These are phyloP conservation scores for Tapera naevia DNA, from an alignment of 2,797 vertebrate species.

Conservation along the genomic window DNA sequence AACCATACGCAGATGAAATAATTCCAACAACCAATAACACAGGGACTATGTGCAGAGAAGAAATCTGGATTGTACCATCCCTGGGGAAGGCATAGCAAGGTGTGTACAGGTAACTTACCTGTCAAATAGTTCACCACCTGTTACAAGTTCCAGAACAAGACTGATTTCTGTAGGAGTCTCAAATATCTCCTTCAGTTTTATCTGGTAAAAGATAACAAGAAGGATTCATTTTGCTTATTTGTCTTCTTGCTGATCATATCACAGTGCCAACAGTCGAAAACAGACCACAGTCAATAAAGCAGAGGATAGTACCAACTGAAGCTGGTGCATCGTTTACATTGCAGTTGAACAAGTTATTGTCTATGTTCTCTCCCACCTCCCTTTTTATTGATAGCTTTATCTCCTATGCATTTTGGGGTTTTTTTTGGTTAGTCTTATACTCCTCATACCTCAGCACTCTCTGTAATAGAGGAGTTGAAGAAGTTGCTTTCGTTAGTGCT, in stretches of 20 bases:
- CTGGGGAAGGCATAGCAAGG: not conserved
- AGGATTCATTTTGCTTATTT: not conserved
- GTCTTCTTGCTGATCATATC: not conserved
- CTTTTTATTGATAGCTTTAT: not conserved
- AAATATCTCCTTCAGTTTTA: conserved; percentile 91
- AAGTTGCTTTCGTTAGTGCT: not conserved
- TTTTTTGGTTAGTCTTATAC: not conserved
- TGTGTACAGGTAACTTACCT: conserved; percentile 73
- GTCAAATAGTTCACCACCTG: conserved; percentile 89
- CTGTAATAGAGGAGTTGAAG: not conserved
- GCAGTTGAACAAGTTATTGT: not conserved
- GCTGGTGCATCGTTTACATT: not conserved
- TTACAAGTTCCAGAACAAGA: conserved; percentile 87
- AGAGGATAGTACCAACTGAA: not conserved
- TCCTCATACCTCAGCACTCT: not conserved
- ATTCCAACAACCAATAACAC: not conserved
- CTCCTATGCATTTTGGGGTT: not conserved
- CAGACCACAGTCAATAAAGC: not conserved
- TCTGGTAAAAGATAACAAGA: conserved; percentile 73
- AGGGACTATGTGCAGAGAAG: not conserved
- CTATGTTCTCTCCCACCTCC: not conserved
- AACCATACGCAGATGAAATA: not conserved
- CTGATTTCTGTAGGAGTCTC: conserved; percentile 88
- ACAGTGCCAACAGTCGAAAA: not conserved
- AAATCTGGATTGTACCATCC: not conserved